These are phyloP conservation scores for Grammomys dolichurus DNA, from an alignment of 2,113 vertebrate genomes.

Conservation along the genomic window DNA sequence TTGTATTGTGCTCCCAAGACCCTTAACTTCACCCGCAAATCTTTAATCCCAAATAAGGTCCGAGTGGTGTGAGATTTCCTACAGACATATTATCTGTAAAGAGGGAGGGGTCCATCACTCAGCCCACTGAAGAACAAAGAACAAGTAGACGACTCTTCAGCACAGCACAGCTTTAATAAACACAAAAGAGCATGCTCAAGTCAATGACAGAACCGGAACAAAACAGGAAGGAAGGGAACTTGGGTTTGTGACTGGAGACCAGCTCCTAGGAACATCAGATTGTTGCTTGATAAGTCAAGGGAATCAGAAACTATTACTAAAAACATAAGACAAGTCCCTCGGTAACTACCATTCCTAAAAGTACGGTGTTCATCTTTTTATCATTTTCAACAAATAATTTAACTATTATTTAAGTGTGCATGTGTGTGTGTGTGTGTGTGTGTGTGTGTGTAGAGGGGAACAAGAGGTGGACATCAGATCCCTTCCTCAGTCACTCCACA, in stretches of 20 bases:
- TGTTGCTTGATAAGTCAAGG: slow-evolving; percentile 5
- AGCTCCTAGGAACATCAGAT: neutral
- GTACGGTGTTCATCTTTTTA: neutral
- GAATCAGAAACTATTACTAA: neutral
- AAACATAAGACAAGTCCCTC: neutral
- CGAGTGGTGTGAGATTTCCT: neutral
- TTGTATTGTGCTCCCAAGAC: neutral
- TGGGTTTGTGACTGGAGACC: neutral
- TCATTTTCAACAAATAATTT: slow-evolving; percentile 32
- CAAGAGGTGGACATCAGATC: neutral
- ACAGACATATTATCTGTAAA: neutral
- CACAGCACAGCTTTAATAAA: neutral
- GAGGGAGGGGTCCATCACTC: neutral
- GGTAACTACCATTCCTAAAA: neutral
- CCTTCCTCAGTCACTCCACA: neutral
- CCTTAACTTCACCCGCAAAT: neutral
- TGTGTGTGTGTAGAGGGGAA: neutral
- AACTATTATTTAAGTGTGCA: neutral
- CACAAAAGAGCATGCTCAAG: neutral
- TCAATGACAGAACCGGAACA: neutral
- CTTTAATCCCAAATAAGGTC: neutral
- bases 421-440: neutral
- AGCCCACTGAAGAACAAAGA: neutral
- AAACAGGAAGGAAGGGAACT: neutral
- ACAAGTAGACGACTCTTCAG: neutral